A percentile compares a stretch with the other conserved stretches of the same genome.
These are phyloP conservation scores for Channa argus DNA, from an alignment of 2,113 vertebrate genomes.

Conservation along the genomic window DNA sequence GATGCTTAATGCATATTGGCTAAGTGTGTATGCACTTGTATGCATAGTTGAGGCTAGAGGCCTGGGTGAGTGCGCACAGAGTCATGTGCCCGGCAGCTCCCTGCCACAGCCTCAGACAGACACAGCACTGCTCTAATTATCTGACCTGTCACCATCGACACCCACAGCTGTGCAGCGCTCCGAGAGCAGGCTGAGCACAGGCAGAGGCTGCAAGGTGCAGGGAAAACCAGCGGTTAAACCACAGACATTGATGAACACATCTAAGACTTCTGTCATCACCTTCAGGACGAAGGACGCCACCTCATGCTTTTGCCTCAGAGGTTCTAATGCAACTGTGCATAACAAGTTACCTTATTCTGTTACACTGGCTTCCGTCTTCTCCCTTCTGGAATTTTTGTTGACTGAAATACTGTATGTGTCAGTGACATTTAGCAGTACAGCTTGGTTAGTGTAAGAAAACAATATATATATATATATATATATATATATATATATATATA, in stretches of 20 bases:
- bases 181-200: slow-evolving; percentile 41
- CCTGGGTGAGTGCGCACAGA: slow-evolving; percentile 55
- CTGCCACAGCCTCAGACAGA: slow-evolving; percentile 66
- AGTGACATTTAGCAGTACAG: not conserved
- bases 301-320: slow-evolving; percentile 42
- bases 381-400: not conserved
- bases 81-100: slow-evolving; percentile 73
- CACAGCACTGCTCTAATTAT: slow-evolving; percentile 73
- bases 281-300: slow-evolving; percentile 38
- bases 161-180: slow-evolving; percentile 63
- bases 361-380: not conserved
- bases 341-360: slow-evolving; percentile 1
- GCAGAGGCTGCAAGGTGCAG: slow-evolving; percentile 50
- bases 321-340: slow-evolving; percentile 24
- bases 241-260: slow-evolving; percentile 68
- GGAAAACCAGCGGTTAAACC: slow-evolving; percentile 47
- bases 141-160: slow-evolving; percentile 72
- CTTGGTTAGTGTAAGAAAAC: not conserved
- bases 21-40: slow-evolving; percentile 14
- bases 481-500: no score
- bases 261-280: slow-evolving; percentile 55
- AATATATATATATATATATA: no score
- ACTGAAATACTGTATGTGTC: not conserved
- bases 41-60: slow-evolving; percentile 50
- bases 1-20: not conserved